These are phyloP conservation scores for Aphelocoma californica DNA, from an alignment of 2,797 vertebrate genomes.

Conservation along the genomic window DNA sequence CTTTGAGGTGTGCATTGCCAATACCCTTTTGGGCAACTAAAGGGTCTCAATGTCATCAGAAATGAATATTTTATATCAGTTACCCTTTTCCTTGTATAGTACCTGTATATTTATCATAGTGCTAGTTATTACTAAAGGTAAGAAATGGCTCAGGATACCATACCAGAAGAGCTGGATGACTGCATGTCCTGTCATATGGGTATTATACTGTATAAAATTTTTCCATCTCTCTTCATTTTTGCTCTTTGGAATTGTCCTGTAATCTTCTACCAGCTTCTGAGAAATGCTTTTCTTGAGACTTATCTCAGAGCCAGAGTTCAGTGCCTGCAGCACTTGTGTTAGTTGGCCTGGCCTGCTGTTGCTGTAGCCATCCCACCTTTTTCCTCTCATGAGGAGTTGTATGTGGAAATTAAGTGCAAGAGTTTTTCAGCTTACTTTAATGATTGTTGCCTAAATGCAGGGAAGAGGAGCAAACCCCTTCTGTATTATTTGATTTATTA, in stretches of 20 bases:
- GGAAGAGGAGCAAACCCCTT: neutral
- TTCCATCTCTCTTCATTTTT: neutral
- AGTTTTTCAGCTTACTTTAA: neutral
- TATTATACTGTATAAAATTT: neutral
- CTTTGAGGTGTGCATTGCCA: neutral
- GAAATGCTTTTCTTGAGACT: neutral
- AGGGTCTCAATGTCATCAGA: neutral
- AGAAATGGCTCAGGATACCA: neutral
- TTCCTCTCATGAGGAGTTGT: neutral
- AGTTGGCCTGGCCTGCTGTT: neutral
- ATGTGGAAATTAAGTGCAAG: neutral
- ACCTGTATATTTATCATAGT: neutral
- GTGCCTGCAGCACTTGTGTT: neutral
- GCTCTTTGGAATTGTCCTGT: neutral
- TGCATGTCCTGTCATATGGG: neutral
- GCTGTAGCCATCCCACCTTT: neutral
- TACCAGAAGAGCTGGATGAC: neutral
- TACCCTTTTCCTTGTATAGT: conserved; percentile 1
- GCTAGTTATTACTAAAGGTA: neutral
- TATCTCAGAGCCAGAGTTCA: neutral
- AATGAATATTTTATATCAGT: neutral
- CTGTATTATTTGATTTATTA: neutral
- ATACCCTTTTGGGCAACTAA: neutral
- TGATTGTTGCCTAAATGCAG: neutral
- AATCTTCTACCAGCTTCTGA: neutral